Evolutionary conservation across 1,140 invertebrate genomes (phyloP), one percentile per base, ranked within the genome.

Genomic region (Anastrepha obliqua): DNA sequence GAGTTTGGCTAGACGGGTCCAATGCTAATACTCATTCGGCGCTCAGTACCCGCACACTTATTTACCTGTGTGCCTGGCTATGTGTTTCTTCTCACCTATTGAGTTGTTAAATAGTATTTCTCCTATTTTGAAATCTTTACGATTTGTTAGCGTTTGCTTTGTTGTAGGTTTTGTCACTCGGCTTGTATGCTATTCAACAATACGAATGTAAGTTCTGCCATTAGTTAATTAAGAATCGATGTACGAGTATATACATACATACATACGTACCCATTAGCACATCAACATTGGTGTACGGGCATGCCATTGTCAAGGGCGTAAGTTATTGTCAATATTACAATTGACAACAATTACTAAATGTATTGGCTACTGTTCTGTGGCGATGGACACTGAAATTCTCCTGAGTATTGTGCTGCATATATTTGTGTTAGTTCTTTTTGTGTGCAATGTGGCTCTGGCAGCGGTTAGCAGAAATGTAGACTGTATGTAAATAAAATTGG

Each of bases 1-100:
- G 74, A 81, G 74, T 81, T 81, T 81, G 47, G 74, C 74, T 29
- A 81, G 74, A 81, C 74, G n/a, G 47, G 6, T 81, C 60, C 60
- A 11, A 62, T 62, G 15, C 51, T 55, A 9, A 62, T n/a, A n/a
- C 17, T 17, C 60, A n/a, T 4, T 0, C 60, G 64, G n/a, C 29
- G 29, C 42, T 42, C 51, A 55, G 9, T 55, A 55, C 51, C 5
- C 51, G 51, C 51, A 55, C 51, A 55, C 51, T 55, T 55, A 55
- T 7, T 11, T 39, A 1, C 15, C 67, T 47, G 42, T 17, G 9
- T 3, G 39, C 44, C 17, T 17, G 74, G 20, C 74, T 42, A 29
- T 42, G 9, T 11, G 29, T 29, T 51, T 2, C 44, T 51, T 8
- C 44, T 58, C 74, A 29, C 74, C 47, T 51, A 55, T 42, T 51